Conservation (phyloP, 2,888 invertebrate species). For the Trissoscelio sp. region DNA sequence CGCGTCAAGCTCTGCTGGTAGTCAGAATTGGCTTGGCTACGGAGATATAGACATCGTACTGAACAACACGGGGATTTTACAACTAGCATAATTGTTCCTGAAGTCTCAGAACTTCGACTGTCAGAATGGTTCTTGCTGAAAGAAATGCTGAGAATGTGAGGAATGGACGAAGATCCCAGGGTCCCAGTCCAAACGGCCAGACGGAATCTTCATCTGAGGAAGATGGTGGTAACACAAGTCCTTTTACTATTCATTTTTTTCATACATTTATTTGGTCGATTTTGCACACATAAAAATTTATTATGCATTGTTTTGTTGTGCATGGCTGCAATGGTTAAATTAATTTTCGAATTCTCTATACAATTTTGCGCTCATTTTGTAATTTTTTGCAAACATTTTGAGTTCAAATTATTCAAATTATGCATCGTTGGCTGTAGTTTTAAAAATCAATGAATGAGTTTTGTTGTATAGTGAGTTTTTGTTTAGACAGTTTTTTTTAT, state of each 20-base stretch:
- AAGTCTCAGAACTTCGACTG: slow-evolving; percentile 20
- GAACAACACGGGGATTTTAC: slow-evolving; percentile 24
- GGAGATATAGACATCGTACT: too few species aligned
- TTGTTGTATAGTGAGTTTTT: not conserved
- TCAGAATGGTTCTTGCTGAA: slow-evolving; percentile 94
- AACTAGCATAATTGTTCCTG: slow-evolving; percentile 30
- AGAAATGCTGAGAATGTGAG: slow-evolving; percentile 92
- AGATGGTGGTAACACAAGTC: slow-evolving; percentile 88
- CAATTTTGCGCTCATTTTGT: not conserved
- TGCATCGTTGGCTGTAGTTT: not conserved
- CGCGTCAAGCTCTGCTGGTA: slow-evolving; percentile 1
- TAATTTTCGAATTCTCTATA: not conserved
- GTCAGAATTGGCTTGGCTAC: slow-evolving; percentile 72
- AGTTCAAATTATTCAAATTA: not conserved
- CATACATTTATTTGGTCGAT: not conserved
- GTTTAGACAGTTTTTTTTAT: not conserved
- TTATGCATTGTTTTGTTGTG: not conserved
- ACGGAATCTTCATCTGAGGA: slow-evolving; percentile 94
- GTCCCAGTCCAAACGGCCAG: slow-evolving; percentile 95
- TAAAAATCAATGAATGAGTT: slow-evolving; percentile 9
- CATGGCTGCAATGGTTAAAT: not conserved
- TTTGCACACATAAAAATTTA: too few species aligned
- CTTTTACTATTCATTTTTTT: slow-evolving; percentile 27
- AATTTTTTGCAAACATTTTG: not conserved
- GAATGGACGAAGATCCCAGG: slow-evolving; percentile 94